These are phyloP conservation scores for Leptestheria dahalacensis DNA, from an alignment of 1,140 invertebrate genomes.

Conservation along the genomic window DNA sequence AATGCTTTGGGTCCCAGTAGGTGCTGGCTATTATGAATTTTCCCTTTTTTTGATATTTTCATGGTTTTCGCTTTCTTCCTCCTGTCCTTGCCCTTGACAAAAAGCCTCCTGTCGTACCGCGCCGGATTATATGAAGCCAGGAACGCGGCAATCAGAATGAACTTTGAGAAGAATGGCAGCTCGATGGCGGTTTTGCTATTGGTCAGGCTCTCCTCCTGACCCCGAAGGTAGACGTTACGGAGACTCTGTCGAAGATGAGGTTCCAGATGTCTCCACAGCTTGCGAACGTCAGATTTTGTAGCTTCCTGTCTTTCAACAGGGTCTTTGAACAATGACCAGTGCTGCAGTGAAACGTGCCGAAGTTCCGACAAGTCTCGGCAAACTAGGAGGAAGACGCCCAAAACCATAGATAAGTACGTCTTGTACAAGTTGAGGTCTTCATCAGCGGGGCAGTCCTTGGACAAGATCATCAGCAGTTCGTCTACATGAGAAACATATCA, in stretches of 20 bases:
- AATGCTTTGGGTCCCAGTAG: conserved; percentile 62
- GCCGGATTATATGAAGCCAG: conserved; percentile 78
- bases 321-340: conserved; percentile 24
- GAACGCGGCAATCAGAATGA: conserved; percentile 71
- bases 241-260: conserved; percentile 54
- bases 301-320: conserved; percentile 45
- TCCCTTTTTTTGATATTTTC: conserved; percentile 36
- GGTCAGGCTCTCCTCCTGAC: conserved; percentile 23
- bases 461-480: conserved; percentile 56
- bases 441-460: conserved; percentile 28
- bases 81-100: conserved; percentile 43
- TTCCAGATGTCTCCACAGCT: conserved; percentile 60
- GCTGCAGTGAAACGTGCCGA: conserved; percentile 36
- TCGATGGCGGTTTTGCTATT: conserved; percentile 37
- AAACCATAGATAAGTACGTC: conserved; percentile 60
- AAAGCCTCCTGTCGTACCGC: conserved; percentile 66
- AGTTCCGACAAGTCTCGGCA: conserved; percentile 68
- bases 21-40: conserved; percentile 18
- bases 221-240: conserved; percentile 58
- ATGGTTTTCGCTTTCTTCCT: conserved; percentile 41
- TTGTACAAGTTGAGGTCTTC: conserved; percentile 43
- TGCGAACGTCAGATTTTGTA: conserved; percentile 41
- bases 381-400: conserved; percentile 61
- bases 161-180: conserved; percentile 76
- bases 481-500: conserved; percentile 29